phyloP scores from a whole-genome alignment of 2,888 invertebrate species.

The Eucera pruinosa region DNA sequence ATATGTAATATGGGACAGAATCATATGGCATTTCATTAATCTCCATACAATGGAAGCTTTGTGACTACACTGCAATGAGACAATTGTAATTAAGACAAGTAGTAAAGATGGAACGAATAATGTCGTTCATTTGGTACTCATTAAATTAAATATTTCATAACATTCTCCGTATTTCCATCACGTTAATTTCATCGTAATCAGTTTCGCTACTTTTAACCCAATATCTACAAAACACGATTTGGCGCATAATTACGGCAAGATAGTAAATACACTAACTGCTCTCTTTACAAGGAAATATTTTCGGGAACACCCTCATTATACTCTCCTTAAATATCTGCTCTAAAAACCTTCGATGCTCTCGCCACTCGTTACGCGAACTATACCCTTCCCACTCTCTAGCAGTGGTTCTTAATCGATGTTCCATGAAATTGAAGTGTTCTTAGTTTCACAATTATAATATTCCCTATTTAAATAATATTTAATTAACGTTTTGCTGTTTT shows the following conservation, averaged over 20 bases:
- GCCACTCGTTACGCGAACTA: slow-evolving; percentile 15
- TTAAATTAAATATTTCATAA: neutral
- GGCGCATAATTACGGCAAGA: neutral
- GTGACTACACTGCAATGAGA: neutral
- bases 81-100: neutral
- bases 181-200: too few species aligned
- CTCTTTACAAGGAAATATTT: slow-evolving; percentile 8
- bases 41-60: neutral
- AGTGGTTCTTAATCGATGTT: too few species aligned
- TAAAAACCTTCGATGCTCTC: slow-evolving; percentile 27
- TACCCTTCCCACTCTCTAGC: neutral
- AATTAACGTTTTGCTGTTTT: too few species aligned
- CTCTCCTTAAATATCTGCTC: neutral
- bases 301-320: slow-evolving; percentile 12
- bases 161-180: neutral
- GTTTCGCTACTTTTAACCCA: too few species aligned
- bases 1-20: too few species aligned
- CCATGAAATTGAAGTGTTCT: too few species aligned
- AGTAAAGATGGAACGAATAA: neutral
- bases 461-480: too few species aligned
- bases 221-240: neutral
- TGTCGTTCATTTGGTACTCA: neutral
- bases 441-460: too few species aligned
- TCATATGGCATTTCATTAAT: slow-evolving; percentile 10
- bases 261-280: neutral